A percentile compares a stretch with the other conserved stretches of the same genome.
These are phyloP conservation scores for Heliothis peltigera DNA, from an alignment of 2,888 invertebrate species.

Conservation along the genomic window DNA sequence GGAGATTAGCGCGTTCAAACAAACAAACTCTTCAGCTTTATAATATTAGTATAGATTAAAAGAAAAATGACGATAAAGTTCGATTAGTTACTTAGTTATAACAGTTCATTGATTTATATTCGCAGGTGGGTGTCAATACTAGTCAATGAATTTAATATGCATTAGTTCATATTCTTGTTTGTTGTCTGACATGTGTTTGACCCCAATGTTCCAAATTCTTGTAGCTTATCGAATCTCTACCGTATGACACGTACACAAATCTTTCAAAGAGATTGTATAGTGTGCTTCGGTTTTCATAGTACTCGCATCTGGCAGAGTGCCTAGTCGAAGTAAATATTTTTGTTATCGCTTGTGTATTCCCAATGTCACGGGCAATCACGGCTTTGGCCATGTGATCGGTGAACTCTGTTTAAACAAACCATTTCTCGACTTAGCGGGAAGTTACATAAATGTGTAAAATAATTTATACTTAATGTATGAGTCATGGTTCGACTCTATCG, in stretches of 20 bases:
- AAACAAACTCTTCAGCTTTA: too few relatives aligned
- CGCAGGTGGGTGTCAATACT: conserved; percentile 10
- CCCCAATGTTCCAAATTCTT: conserved; percentile 23
- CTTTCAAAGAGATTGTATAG: conserved; percentile 24
- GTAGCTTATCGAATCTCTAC: conserved; percentile 11
- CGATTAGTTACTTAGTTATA: conserved; percentile 2
- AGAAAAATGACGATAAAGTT: neutral
- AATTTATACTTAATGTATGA: conserved; percentile 45
- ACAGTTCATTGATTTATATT: conserved; percentile 7
- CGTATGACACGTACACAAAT: conserved; percentile 6
- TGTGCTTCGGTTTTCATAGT: conserved; percentile 33
- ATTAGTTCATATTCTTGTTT: conserved; percentile 6
- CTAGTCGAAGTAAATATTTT: conserved; percentile 62
- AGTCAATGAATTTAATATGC: conserved; percentile 17
- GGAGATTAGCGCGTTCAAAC: too few relatives aligned
- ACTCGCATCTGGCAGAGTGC: conserved; percentile 63
- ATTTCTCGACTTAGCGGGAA: conserved; percentile 55
- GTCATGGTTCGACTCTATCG: conserved; percentile 46
- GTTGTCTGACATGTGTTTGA: conserved; percentile 24
- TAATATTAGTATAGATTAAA: too few relatives aligned
- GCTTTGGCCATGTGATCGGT: conserved; percentile 29
- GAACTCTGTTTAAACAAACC: conserved; percentile 39
- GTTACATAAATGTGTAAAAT: conserved; percentile 10
- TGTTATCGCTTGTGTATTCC: conserved; percentile 57
- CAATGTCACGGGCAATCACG: conserved; percentile 66